Base-by-base conservation (phyloP, 2,113 vertebrate species). In the Alouatta palliata region DNA sequence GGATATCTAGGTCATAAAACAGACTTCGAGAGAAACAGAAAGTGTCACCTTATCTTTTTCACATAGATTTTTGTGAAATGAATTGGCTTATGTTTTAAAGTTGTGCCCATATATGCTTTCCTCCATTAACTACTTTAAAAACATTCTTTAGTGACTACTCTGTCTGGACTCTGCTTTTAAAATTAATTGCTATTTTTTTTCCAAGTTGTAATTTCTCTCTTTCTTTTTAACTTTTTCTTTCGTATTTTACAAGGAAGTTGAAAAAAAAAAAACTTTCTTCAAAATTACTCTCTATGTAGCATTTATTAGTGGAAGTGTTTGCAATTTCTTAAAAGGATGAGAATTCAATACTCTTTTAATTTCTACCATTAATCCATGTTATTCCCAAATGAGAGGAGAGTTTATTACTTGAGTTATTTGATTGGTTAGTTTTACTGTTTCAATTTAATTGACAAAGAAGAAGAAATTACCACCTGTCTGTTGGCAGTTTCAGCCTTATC, bases 371-470 rank as follows among this genome's bases (percentile, higher is more conserved):
- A 87, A 87, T 95, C 23, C 19, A 75, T 49, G 43, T 54, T 90
- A 14, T 5, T 30, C 7, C 32, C 25, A 85, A 94, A 64, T 56
- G 82, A 86, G 2, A 68, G 30, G 2, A 71, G 14, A 85, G 17
- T 40, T 91, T 83, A 96, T 97, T 87, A 83, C 43, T 93, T 91
- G 43, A 54, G 52, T 35, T 89, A 95, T 49, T 54, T 94, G 25
- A 58, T 77, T 45, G 16, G 89, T 79, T 96, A 79, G 73, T 96
- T 91, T 93, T 93, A 54, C 25, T 71, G 27, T n/a, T 97, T 80
- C 27, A 45, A 81, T 77, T 86, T 90, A 91, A 77, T 32, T 94
- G 49, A 95, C 47, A 90, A 95, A 75, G 7, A 95, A 93, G 16
- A 54, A 43, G 8, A 81, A 94, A 87, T 80, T 56, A 87, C 54